Conservation (phyloP, 64 coral and sea anemone genomes). For the Actinia tenebrosa region DNA sequence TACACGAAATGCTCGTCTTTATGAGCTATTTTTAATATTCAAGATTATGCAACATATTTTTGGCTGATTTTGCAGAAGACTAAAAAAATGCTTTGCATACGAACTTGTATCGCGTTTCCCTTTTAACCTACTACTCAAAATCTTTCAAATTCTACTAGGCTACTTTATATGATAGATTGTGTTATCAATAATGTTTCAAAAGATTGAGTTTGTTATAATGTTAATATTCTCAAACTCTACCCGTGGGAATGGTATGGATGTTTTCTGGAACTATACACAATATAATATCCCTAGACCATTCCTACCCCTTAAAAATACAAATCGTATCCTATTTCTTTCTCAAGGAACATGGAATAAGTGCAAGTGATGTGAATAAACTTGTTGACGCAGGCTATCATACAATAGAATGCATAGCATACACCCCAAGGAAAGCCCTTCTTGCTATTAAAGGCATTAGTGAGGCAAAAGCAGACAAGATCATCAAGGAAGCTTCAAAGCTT, state of each 20-base stretch:
- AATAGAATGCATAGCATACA: slow-evolving; percentile 84
- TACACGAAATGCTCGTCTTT: not conserved
- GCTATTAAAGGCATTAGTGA: slow-evolving; percentile 96
- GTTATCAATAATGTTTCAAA: no score
- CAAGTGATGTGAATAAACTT: slow-evolving; percentile 91
- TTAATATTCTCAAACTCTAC: no score
- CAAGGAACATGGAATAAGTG: slow-evolving; percentile 91
- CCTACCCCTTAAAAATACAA: not conserved
- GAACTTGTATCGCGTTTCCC: no score
- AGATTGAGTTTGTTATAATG: no score
- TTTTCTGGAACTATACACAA: no score
- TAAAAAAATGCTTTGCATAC: not conserved
- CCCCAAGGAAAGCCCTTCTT: slow-evolving; percentile 79
- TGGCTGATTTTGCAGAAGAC: not conserved
- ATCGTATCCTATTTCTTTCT: not conserved
- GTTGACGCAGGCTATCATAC: slow-evolving; percentile 89
- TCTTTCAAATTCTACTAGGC: no score
- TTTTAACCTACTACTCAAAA: no score
- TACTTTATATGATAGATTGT: no score
- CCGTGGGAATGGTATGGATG: not conserved
- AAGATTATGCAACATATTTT: not conserved
- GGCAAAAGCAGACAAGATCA: slow-evolving; percentile 98
- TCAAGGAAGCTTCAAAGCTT: slow-evolving; percentile 88
- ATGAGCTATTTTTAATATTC: not conserved
- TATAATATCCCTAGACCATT: no score